Percentiles rank a stretch among this genome's conserved stretches.
Conservation (phyloP, 1,140 invertebrate genomes). For the Gyrodactylus salaris region DNA sequence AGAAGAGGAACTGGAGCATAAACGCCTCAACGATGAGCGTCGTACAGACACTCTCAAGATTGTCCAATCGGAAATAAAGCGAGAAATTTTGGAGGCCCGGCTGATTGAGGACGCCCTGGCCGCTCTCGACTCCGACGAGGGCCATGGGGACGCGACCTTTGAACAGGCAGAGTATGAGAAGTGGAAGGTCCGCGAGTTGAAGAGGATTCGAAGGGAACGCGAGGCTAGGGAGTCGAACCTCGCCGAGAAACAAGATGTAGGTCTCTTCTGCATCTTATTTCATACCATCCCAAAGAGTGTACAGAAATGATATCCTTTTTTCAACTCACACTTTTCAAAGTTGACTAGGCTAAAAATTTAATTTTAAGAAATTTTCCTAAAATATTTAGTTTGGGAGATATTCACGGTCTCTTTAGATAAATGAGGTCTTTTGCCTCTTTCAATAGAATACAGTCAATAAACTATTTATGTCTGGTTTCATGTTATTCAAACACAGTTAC, state of each 20-base stretch:
- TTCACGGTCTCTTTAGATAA: no score
- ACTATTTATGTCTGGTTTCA: no score
- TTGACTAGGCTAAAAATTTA: no score
- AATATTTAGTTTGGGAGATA: no score
- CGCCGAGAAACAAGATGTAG: slow-evolving; percentile 49
- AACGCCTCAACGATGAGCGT: background rate
- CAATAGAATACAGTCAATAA: no score
- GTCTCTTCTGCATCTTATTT: no score
- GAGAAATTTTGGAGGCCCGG: slow-evolving; percentile 25
- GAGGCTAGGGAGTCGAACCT: slow-evolving; percentile 55
- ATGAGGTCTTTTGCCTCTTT: no score
- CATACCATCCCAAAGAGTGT: no score
- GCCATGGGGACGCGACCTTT: slow-evolving; percentile 84
- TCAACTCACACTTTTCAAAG: no score
- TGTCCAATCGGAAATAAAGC: slow-evolving; percentile 45
- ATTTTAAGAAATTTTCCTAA: no score
- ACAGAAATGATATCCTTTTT: no score
- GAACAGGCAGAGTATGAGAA: slow-evolving; percentile 24
- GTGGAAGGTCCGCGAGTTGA: slow-evolving; percentile 42
- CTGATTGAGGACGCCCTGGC: slow-evolving; percentile 29
- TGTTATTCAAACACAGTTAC: no score
- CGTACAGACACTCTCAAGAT: slow-evolving; percentile 23
- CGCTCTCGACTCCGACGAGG: slow-evolving; percentile 74
- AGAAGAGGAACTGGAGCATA: background rate
- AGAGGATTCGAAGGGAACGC: slow-evolving; percentile 64